Conservation (phyloP, 2,797 vertebrate genomes). For the Petrocephalus schoutedeni region DNA sequence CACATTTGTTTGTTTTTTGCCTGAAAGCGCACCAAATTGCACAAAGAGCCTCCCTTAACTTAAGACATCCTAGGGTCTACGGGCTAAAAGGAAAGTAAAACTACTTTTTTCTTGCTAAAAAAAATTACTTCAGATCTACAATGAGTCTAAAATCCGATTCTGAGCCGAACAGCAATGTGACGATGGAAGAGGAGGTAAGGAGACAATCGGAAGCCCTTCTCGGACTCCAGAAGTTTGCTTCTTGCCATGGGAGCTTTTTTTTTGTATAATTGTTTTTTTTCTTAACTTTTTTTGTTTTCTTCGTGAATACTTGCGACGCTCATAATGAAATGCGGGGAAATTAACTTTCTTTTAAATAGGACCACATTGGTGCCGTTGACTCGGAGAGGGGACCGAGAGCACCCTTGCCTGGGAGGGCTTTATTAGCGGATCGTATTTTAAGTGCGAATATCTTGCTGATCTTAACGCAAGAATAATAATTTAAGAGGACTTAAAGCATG, state of each 20-base stretch:
- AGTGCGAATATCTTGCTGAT: background rate
- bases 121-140: background rate
- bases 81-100: background rate
- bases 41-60: background rate
- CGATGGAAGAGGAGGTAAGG: constrained; percentile 5
- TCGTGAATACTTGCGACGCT: background rate
- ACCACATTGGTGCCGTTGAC: background rate
- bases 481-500: background rate
- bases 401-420: background rate
- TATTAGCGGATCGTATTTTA: background rate
- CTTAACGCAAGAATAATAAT: no score
- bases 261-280: background rate
- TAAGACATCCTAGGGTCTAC: background rate
- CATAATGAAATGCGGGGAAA: background rate
- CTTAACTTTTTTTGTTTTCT: background rate
- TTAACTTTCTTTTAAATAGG: background rate
- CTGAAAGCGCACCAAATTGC: background rate
- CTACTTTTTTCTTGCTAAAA: background rate
- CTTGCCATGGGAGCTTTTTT: background rate
- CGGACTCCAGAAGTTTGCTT: background rate
- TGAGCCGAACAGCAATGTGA: background rate
- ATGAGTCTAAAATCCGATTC: background rate
- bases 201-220: background rate
- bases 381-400: background rate
- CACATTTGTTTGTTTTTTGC: background rate